Base-by-base conservation (phyloP, 2,888 invertebrate species). In the Drosophila koepferae region DNA sequence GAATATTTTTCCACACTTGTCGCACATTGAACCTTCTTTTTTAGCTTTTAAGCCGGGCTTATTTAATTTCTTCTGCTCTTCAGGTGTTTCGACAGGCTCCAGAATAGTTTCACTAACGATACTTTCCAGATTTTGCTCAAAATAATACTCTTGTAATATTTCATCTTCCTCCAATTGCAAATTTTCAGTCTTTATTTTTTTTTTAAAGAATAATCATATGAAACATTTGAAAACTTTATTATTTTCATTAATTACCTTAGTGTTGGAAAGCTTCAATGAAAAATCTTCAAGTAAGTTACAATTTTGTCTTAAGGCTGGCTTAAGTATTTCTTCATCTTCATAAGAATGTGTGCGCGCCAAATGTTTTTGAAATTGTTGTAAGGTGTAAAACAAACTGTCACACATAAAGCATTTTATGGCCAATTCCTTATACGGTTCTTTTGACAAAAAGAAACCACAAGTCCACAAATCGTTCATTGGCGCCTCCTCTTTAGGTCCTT, bases 401-500 rank as follows among this genome's bases (percentile, higher is more conserved):
- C 65, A 53, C 18, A 61, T 28, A 38, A 53, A 40, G 18, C 65
- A 51, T 53, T 38, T 28, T 31, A 60, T 53, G 8, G 12, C 51
- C 10, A 60, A 44, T 43, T 51, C 36, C 0, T 43, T 38, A 8
- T 31, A 61, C 3, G 61, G 41, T 5, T 65, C 51, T n/a, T 36
- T 65, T 4, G 65, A 61, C 18, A 61, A 53, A 53, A 64, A 44
- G n/a, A 60, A 51, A 38, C 61, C 51, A 16, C 61, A 46, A 28
- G 56, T 55, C 43, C 43, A 65, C 2, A 64, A 38, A 38, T 65
- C 38, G n/a, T 53, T n/a, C 28, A 53, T 34, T 43, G n/a, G 7
- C 18, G 28, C 41, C 49, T 7, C 10, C 16, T 18, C 18, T 23
- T 64, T 28, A 59, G 48, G 34, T 23, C 20, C 44, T 31, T 12